phyloP scores from a whole-genome alignment of 2,797 vertebrate genomes.

The Enoplosus armatus region DNA sequence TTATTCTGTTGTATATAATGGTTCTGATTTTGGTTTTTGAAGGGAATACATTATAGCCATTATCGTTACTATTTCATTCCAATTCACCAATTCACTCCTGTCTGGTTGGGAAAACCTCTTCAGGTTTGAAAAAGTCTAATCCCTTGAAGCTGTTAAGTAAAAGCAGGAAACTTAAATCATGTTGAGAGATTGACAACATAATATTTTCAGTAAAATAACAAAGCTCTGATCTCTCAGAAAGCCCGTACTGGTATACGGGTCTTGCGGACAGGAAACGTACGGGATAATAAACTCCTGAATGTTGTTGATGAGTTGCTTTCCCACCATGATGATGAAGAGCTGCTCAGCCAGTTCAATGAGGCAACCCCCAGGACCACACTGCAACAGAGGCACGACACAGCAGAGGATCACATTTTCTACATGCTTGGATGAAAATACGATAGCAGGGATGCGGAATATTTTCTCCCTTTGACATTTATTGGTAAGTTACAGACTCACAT shows the following conservation, averaged over 20 bases:
- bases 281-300: slow-evolving; percentile 87
- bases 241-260: neutral
- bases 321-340: slow-evolving; percentile 90
- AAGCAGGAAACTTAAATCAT: neutral
- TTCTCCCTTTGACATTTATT: neutral
- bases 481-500: slow-evolving; percentile 77
- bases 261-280: slow-evolving; percentile 69
- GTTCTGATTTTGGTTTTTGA: neutral
- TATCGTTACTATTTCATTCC: neutral
- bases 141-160: neutral
- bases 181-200: neutral
- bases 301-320: slow-evolving; percentile 88
- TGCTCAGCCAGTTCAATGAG: slow-evolving; percentile 88
- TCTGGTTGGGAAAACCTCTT: neutral
- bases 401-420: neutral
- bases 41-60: neutral
- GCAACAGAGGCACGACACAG: slow-evolving; percentile 52
- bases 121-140: neutral
- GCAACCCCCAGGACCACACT: slow-evolving; percentile 88
- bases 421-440: neutral
- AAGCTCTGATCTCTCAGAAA: neutral
- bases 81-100: neutral
- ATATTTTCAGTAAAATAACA: neutral
- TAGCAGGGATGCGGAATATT: neutral
- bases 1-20: neutral